Percentiles rank a stretch among this genome's conserved stretches.
These are phyloP conservation scores for Drosophila funebris DNA, from an alignment of 1,140 invertebrate genomes.

Conservation along the genomic window DNA sequence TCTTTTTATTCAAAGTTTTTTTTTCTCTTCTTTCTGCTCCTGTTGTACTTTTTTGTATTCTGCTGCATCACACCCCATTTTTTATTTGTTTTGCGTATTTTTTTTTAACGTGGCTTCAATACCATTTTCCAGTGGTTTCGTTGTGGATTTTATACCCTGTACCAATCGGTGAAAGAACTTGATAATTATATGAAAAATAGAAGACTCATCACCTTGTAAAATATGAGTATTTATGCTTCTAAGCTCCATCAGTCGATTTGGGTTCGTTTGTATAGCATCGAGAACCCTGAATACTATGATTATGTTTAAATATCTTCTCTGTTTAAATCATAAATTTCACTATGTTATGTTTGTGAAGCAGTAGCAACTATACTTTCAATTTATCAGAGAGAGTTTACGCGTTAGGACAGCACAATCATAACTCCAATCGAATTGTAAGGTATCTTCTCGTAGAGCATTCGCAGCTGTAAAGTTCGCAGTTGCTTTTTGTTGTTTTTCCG, in stretches of 20 bases:
- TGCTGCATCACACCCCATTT: conserved; percentile 63
- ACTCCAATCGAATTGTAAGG: background rate
- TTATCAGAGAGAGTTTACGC: too few species aligned
- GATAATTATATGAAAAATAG: background rate
- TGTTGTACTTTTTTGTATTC: conserved; percentile 36
- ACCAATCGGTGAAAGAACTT: background rate
- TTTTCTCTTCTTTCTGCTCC: conserved; percentile 26
- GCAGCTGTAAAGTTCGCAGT: background rate
- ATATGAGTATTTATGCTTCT: too few species aligned
- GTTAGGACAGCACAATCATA: too few species aligned
- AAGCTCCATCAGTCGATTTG: too few species aligned
- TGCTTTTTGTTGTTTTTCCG: conserved; percentile 12
- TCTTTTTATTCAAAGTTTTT: conserved; percentile 41
- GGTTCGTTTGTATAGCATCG: too few species aligned
- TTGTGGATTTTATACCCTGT: conserved; percentile 9
- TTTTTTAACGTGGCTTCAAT: conserved; percentile 24
- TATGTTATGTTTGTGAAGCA: too few species aligned
- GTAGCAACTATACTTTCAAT: too few species aligned
- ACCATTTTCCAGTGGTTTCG: conserved; percentile 42
- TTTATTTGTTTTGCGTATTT: conserved; percentile 51
- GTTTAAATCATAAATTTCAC: too few species aligned
- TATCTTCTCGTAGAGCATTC: background rate
- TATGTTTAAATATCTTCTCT: too few species aligned
- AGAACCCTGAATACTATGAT: too few species aligned
- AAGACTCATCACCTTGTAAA: too few species aligned